Conservation (phyloP, 2,113 vertebrate genomes). For the Phycodurus eques region DNA sequence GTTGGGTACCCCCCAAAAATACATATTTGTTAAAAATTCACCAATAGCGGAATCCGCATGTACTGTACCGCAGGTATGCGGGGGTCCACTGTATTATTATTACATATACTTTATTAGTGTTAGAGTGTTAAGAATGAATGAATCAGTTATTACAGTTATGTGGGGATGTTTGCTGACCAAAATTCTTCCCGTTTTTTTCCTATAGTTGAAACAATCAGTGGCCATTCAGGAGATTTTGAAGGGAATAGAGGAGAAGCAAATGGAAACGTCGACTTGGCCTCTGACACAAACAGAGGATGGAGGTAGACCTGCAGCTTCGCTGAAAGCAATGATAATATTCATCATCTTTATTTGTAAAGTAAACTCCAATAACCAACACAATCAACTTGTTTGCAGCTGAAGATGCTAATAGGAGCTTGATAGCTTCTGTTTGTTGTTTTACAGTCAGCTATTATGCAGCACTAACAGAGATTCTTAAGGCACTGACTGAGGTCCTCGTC, state of each 20-base stretch:
- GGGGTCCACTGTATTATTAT: too few species aligned
- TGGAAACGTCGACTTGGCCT: conserved; percentile 66
- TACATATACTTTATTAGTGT: not conserved
- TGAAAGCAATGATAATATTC: not conserved
- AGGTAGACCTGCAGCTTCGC: conserved; percentile 24
- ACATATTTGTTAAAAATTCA: too few species aligned
- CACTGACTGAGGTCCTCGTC: conserved; percentile 31
- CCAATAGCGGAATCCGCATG: too few species aligned
- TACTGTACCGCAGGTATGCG: too few species aligned
- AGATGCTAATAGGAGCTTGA: not conserved
- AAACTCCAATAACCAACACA: not conserved
- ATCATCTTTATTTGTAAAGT: not conserved
- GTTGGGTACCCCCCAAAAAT: too few species aligned
- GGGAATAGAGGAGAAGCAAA: conserved; percentile 70
- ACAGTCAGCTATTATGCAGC: conserved; percentile 32
- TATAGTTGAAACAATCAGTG: conserved; percentile 42
- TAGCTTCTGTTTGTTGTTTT: conserved; percentile 10
- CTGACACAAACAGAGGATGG: conserved; percentile 60
- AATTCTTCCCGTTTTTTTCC: not conserved
- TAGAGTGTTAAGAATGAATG: not conserved
- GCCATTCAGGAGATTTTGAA: conserved; percentile 54
- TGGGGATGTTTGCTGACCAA: not conserved
- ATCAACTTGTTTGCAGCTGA: not conserved
- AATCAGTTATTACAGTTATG: not conserved
- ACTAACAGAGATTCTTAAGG: conserved; percentile 33